These are phyloP conservation scores for Tethea ocularis DNA, from an alignment of 2,888 invertebrate genomes.

Conservation along the genomic window DNA sequence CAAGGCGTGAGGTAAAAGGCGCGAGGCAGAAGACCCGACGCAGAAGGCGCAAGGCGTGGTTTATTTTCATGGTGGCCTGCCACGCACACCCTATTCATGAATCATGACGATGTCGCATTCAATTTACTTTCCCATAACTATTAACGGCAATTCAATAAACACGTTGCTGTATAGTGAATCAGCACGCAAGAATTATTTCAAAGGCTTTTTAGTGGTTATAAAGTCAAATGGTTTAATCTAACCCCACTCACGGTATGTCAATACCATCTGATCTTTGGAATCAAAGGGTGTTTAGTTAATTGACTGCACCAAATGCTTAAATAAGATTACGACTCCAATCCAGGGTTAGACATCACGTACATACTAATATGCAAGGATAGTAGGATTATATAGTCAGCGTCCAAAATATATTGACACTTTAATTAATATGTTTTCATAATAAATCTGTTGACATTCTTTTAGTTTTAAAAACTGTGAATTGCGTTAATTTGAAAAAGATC, in stretches of 20 bases:
- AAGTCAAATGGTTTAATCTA: too few species aligned
- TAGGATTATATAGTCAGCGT: too few species aligned
- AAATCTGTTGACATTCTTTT: too few species aligned
- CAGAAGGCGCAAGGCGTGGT: constrained; percentile 25
- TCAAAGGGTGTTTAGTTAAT: not conserved
- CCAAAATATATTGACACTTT: too few species aligned
- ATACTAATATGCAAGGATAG: too few species aligned
- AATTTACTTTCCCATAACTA: constrained; percentile 9
- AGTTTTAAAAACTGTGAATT: too few species aligned
- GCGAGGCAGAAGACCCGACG: constrained; percentile 18
- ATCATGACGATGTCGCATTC: constrained; percentile 30
- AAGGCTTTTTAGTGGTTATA: not conserved
- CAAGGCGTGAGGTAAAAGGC: constrained; percentile 13
- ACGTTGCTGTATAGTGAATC: not conserved
- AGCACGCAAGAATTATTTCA: not conserved
- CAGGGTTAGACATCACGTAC: not conserved
- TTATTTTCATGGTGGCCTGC: constrained; percentile 24
- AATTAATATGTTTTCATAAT: too few species aligned
- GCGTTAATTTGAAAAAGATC: too few species aligned
- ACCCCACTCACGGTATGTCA: not conserved
- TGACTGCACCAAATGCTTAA: not conserved
- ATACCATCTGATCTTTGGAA: not conserved
- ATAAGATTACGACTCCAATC: not conserved
- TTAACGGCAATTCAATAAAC: not conserved
- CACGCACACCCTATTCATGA: constrained; percentile 35